Base-by-base conservation (phyloP, 2,113 vertebrate species). In the Todiramphus chloris region DNA sequence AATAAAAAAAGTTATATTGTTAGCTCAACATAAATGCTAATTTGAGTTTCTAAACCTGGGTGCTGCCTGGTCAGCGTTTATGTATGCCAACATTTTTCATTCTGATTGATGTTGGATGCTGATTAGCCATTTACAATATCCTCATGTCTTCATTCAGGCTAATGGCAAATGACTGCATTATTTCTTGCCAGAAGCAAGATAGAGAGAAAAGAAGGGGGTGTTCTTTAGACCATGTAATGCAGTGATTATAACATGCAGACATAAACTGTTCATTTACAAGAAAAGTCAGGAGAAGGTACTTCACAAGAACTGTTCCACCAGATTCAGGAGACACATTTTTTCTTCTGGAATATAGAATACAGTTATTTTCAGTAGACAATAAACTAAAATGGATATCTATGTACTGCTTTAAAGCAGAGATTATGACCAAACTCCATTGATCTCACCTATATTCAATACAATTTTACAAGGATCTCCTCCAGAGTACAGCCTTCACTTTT, bases 61-160 rank as follows among this genome's bases (percentile, higher is more conserved):
- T 89, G n/a, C 23, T 83, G 60, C 74, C 46, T 91, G 41, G 60
- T 90, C 83, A 94, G 76, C 73, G 24, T 72, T 78, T 92, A 64
- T 39, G 17, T 75, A 46, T 33, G 39, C 43, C 86, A 95, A 39
- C 33, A 89, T 58, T 56, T 92, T 56, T 87, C 23, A 82, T 91
- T 93, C 48, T 95, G 60, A 81, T 81, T 83, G 83, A 91, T 89
- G 69, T 14, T 84, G 53, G 60, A 72, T 78, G 81, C 41, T 93
- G 81, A 89, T 91, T 72, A 94, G 68, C 66, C 73, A 58, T 89
- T 96, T 93, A 64, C 46, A 84, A 60, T 62, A 87, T 58, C 35
- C 35, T 91, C 24, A 6, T 72, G 69, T 82, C 87, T 91, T 90
- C 73, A 44, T 75, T 75, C 24, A 74, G 33, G 43, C 53, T 94